Base-by-base conservation (phyloP, 2,797 vertebrate species). In the Naso thynnoides region DNA sequence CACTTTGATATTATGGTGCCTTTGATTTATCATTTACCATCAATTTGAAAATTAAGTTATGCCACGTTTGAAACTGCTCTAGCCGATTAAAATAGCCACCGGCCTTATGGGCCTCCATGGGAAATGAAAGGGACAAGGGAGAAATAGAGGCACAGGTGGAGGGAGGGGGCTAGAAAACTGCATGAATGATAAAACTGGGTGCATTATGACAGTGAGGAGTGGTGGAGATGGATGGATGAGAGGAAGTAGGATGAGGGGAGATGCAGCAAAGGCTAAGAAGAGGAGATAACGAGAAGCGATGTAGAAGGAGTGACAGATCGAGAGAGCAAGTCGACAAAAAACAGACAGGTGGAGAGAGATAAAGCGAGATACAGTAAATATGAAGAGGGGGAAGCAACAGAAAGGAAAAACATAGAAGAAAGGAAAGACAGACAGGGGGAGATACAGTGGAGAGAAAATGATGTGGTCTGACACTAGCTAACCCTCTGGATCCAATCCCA, bases 401-500 rank as follows among this genome's bases (percentile, higher is more conserved):
- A 49, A 69, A 63, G 50, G 73, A 59, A 48, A 69, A 84, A 81
- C 69, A 79, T 10, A 64, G 64, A 59, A 8, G 55, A 67, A 65
- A 15, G 56, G 62, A 63, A 54, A 76, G 70, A 67, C 48, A 81
- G 78, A 76, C 13, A 45, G 55, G n/a, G 56, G 45, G 60, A 56
- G 79, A 74, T 48, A 47, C 57, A 8, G 5, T 65, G 56, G 77
- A 63, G 8, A 76, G 56, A 77, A 45, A 77, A 24, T 73, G 79
- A 90, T 90, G 78, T 19, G 14, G 63, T 61, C 80, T 91, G 90
- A 90, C 90, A 90, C 64, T 0, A 74, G 80, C 77, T 73, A 88
- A 91, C 86, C 86, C 88, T 84, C 79, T 84, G 77, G 79, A 91
- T 87, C 77, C 82, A 81, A 88, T 84, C 84, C 84, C 76, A 85